Percentiles rank a stretch among this genome's conserved stretches.
Evolutionary conservation across 1,140 invertebrate species (phyloP).

Genomic region (Phocides pigmalion): DNA sequence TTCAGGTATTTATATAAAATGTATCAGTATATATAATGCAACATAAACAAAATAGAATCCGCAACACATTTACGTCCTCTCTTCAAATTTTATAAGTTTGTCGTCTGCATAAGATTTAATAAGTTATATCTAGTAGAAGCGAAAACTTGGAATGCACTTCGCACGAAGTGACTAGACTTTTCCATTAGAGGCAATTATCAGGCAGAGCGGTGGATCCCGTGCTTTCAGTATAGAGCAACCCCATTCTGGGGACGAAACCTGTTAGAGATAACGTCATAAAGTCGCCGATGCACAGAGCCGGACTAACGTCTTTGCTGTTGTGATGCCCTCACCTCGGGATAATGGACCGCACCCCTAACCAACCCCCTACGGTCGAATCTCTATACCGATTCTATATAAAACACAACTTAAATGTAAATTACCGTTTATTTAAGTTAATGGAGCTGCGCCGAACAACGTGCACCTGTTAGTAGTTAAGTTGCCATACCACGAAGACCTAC

Average conservation of each 20-base stretch:
- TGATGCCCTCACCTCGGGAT: slow-evolving; percentile 69
- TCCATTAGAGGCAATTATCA: slow-evolving; percentile 82
- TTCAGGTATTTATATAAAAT: neutral
- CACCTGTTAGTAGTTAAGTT: neutral
- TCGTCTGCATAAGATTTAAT: slow-evolving; percentile 66
- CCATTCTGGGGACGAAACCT: slow-evolving; percentile 70
- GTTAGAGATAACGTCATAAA: slow-evolving; percentile 83
- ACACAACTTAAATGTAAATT: slow-evolving; percentile 18
- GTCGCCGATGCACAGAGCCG: slow-evolving; percentile 72
- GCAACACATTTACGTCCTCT: too few species aligned
- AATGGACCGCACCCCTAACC: slow-evolving; percentile 58
- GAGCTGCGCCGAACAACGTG: neutral
- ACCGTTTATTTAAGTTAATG: slow-evolving; percentile 27
- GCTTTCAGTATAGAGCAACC: slow-evolving; percentile 60
- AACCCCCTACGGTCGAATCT: slow-evolving; percentile 28
- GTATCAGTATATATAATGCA: neutral
- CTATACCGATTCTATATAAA: slow-evolving; percentile 27
- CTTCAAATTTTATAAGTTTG: slow-evolving; percentile 47
- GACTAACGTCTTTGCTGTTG: slow-evolving; percentile 76
- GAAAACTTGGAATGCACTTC: slow-evolving; percentile 79
- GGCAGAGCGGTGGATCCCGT: slow-evolving; percentile 71
- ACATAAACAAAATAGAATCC: too few species aligned
- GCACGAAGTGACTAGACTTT: slow-evolving; percentile 78
- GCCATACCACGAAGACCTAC: too few species aligned
- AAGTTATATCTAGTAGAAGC: slow-evolving; percentile 70